Base-by-base conservation (phyloP, 1,140 invertebrate species). In the Eueides isabella region DNA sequence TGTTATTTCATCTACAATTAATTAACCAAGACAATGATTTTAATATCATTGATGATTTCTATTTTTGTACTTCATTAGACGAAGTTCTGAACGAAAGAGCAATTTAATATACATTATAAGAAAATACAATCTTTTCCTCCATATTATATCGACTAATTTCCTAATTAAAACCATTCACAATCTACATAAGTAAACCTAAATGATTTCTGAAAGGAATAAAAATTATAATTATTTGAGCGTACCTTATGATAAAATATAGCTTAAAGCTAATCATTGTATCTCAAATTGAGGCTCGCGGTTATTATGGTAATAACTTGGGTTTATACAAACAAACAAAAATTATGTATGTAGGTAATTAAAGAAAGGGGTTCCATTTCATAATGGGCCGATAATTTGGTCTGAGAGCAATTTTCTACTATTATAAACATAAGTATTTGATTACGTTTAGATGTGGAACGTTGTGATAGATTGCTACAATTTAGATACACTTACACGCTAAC, bases 291-390 rank as follows among this genome's bases (percentile, higher is more conserved):
- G 79, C 78, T 81, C 76, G 79, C 80, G 64, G 83, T 89, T 85
- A 91, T 92, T 92, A 92, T 79, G 80, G 82, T 90, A 92, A 92
- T 90, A 82, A 87, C 84, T 80, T 68, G 79, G 84, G 82, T 83
- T 84, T 84, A 85, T 68, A 84, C 84, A 88, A 87, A 90, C 87
- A 91, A 90, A 91, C 89, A 92, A 88, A 91, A 83, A 91, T 91
- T 89, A 90, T 86, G 74, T 86, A 62, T 75, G 23, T 23, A 55
- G 81, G 85, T 91, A 91, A 92, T 92, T 92, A 92, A 92, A 90
- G 90, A 91, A 92, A 92, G 87, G 90, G 91, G 90, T 92, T 87
- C 85, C 79, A 85, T 85, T 88, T 89, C 81, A 90, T 91, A 92
- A 92, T 91, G 77, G 85, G 66, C 81, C 83, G 87, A 91, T 92